These are phyloP conservation scores for Sciurus carolinensis DNA, from an alignment of 2,797 vertebrate species.

Conservation along the genomic window DNA sequence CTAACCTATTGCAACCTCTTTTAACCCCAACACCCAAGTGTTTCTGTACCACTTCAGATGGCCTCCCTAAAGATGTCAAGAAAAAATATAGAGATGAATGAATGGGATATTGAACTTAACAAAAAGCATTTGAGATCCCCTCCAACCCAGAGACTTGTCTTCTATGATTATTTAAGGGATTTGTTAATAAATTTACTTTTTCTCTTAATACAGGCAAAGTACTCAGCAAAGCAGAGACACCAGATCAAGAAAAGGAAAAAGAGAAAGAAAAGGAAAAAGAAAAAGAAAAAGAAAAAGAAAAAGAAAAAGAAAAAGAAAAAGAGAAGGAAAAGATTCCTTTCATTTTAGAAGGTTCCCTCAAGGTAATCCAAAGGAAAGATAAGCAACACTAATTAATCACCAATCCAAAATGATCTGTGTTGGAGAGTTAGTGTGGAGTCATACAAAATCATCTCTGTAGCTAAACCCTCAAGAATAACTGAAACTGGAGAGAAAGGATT, in stretches of 20 bases:
- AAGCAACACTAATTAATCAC: neutral
- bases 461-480: neutral
- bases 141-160: neutral
- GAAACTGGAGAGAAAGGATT: neutral
- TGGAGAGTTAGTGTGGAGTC: neutral
- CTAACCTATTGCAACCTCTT: no score
- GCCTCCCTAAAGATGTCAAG: neutral
- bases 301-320: conserved; percentile 79
- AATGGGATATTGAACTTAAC: neutral
- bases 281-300: conserved; percentile 81
- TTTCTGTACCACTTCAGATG: neutral
- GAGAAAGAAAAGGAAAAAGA: conserved; percentile 73
- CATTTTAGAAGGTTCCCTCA: conserved; percentile 94
- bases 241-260: conserved; percentile 79
- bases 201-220: conserved; percentile 69
- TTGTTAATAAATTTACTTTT: conserved; percentile 59
- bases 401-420: neutral
- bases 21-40: neutral
- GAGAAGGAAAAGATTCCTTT: conserved; percentile 85
- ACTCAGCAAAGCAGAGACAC: conserved; percentile 55
- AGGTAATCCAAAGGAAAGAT: conserved; percentile 90
- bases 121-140: neutral
- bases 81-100: neutral
- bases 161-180: neutral
- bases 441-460: neutral